Evolutionary conservation across 2,113 vertebrate species (phyloP).

Genomic region (Ictalurus furcatus): DNA sequence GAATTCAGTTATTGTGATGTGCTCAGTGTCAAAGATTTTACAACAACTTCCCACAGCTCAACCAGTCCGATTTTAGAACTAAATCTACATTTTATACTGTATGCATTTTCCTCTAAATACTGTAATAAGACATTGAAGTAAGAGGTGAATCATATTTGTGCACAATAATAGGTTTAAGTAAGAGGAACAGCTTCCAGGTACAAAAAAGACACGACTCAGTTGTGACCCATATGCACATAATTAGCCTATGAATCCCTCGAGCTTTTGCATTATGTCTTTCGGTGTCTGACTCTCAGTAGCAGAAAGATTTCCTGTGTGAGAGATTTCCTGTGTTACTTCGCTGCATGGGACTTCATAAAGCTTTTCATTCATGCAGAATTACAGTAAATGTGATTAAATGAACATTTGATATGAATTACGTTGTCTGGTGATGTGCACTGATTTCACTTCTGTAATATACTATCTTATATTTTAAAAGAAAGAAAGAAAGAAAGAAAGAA

Average conservation of each 20-base stretch:
- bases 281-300: slow-evolving; percentile 8
- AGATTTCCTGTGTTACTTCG: slow-evolving; percentile 7
- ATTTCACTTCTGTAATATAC: background rate
- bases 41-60: background rate
- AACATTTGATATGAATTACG: background rate
- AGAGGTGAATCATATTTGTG: background rate
- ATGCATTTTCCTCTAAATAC: no score
- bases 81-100: background rate
- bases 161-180: background rate
- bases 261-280: background rate
- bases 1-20: background rate
- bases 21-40: background rate
- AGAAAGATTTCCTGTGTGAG: slow-evolving; percentile 9
- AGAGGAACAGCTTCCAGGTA: background rate
- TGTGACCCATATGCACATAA: slow-evolving; percentile 23
- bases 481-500: background rate
- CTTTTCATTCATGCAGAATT: background rate
- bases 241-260: background rate
- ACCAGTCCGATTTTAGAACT: background rate
- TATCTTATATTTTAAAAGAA: background rate
- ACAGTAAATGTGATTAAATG: background rate
- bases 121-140: background rate
- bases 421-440: background rate
- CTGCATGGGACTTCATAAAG: background rate
- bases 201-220: slow-evolving; percentile 7